Base-by-base conservation (phyloP, 2,888 invertebrate species). In the Laspeyria flexula region DNA sequence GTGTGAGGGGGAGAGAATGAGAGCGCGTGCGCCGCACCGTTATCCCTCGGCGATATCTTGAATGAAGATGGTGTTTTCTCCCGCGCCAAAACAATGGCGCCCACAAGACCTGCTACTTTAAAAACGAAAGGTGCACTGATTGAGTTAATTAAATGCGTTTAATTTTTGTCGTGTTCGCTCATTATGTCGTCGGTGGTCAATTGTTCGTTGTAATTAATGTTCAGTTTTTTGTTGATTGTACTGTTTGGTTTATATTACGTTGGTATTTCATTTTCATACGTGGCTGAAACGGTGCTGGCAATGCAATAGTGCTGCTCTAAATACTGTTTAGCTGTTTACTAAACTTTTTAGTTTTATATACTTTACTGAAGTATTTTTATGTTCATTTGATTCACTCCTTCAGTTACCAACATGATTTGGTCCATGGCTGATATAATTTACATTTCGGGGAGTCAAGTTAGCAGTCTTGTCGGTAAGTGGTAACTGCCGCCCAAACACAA, bases 1-100 rank as follows among this genome's bases (percentile, higher is more conserved):
- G 79, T 43, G 38, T 3, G 83, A 85, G 55, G 45, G 71, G 54
- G 85, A 79, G 34, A 53, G 71, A 33, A 6, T 30, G 43, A 27
- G 46, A 76, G 81, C 85, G 85, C 87, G 85, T 86, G 86, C 88
- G 84, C 73, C 77, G 81, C 79, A 92, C 93, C 92, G 92, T 93
- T 93, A 92, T 89, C 86, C 88, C 84, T 78, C 86, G 78, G 74
- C 88, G 86, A 90, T 91, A 90, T 88, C 88, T 92, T 92, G 90
- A 93, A 92, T 92, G 92, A 87, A 91, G 88, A 90, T 88, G 86
- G 88, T 83, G 87, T 90, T 92, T 91, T 92, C 92, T 90, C 92
- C 80, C 88, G 90, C 86, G 83, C 86, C 88, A 90, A 87, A 90
- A 92, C 90, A 91, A 90, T 87, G 83, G 83, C 83, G 80, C 79